Evolutionary conservation across 2,797 vertebrate species (phyloP).

Genomic region (Diglossa cyanea): DNA sequence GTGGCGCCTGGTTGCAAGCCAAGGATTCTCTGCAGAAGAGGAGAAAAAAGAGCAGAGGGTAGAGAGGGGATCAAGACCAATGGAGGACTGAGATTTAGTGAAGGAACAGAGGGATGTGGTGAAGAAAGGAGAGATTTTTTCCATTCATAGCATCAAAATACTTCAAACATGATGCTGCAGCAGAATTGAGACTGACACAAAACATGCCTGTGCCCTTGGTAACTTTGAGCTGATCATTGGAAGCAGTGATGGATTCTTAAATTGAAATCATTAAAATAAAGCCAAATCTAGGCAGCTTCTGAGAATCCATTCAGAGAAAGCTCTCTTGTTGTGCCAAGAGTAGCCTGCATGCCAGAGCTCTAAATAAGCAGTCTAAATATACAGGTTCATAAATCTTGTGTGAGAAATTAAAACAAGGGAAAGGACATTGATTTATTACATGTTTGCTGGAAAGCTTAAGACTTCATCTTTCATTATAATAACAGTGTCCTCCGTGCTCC

Average conservation of each 20-base stretch:
- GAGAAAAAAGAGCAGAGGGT: not conserved
- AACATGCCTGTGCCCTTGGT: not conserved
- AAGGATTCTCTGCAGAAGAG: not conserved
- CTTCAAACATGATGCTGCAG: not conserved
- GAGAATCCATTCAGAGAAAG: conserved; percentile 33
- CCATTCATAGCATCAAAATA: accelerated
- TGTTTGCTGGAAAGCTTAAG: conserved; percentile 33
- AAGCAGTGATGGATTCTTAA: conserved; percentile 16
- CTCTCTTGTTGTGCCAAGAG: conserved; percentile 20
- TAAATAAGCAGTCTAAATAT: conserved; percentile 51
- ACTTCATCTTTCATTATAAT: conserved; percentile 25
- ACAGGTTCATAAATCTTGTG: conserved; percentile 58
- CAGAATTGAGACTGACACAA: not conserved
- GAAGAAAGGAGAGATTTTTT: not conserved
- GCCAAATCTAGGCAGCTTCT: conserved; percentile 17
- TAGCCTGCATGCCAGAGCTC: not conserved
- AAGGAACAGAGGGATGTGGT: not conserved
- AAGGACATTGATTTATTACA: conserved; percentile 52
- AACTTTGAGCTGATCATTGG: not conserved
- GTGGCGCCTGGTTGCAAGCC: not conserved
- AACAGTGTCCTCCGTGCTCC: not conserved
- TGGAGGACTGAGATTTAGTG: not conserved
- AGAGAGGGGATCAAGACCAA: not conserved
- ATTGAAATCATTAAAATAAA: conserved; percentile 12
- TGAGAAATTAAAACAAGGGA: conserved; percentile 57